phyloP scores from a whole-genome alignment of 2,888 invertebrate species.

The Caenorhabditis virilis region DNA sequence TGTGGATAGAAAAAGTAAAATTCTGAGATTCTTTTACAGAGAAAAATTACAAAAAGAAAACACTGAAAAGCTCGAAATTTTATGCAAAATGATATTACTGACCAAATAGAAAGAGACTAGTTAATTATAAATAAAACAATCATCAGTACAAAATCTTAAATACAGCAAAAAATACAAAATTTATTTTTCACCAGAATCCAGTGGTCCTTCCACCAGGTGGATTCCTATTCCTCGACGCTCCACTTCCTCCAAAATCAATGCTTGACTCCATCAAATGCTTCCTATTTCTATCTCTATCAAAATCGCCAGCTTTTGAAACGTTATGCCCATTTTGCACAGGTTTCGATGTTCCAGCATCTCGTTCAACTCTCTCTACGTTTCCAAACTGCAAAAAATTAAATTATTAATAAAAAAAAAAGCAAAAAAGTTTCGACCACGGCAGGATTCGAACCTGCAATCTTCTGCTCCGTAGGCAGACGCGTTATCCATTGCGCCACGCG shows the following conservation, averaged over 20 bases:
- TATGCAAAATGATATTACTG: too few relatives aligned
- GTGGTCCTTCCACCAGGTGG: slow-evolving; percentile 53
- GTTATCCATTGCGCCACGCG: slow-evolving; percentile 63
- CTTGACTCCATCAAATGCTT: slow-evolving; percentile 43
- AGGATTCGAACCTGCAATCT: slow-evolving; percentile 70
- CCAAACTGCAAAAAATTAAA: slow-evolving; percentile 21
- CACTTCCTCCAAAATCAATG: slow-evolving; percentile 24
- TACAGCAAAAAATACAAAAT: neutral
- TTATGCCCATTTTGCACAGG: slow-evolving; percentile 19
- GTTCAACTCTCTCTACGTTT: slow-evolving; percentile 37
- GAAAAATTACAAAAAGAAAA: neutral
- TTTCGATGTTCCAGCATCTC: slow-evolving; percentile 12
- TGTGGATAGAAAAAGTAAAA: neutral
- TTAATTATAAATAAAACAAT: too few relatives aligned
- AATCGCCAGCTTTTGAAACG: slow-evolving; percentile 18
- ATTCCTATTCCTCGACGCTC: slow-evolving; percentile 26
- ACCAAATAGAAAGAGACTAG: too few relatives aligned
- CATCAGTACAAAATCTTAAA: too few relatives aligned
- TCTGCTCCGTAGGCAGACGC: slow-evolving; percentile 70
- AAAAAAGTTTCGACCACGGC: slow-evolving; percentile 50
- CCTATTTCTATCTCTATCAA: slow-evolving; percentile 19
- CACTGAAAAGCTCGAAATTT: neutral
- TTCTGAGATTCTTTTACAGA: neutral
- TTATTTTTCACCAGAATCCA: slow-evolving; percentile 44
- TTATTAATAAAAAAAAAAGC: neutral